Conservation (phyloP, 1,140 invertebrate species). For the Nasonia longicornis region DNA sequence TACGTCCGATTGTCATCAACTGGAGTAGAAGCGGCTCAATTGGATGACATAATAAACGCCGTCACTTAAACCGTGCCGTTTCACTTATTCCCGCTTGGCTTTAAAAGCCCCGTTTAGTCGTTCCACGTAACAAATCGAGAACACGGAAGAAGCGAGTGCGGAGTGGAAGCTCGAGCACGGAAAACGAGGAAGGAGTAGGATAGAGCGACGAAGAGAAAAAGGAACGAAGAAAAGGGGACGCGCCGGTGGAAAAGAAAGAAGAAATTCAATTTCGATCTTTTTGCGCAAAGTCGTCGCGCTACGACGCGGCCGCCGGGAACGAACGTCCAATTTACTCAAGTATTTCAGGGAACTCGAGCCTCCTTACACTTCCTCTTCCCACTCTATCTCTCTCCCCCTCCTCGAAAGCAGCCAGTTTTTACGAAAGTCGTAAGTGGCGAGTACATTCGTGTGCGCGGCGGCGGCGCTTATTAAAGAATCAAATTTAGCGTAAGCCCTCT, state of each 20-base stretch:
- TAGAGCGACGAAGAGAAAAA: neutral
- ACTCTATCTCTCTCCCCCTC: neutral
- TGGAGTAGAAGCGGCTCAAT: slow-evolving; percentile 39
- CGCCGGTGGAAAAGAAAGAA: slow-evolving; percentile 11
- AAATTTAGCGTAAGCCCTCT: neutral
- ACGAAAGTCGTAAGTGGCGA: slow-evolving; percentile 40
- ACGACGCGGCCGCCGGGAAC: slow-evolving; percentile 14
- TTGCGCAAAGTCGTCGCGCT: slow-evolving; percentile 41
- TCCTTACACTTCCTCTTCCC: slow-evolving; percentile 10
- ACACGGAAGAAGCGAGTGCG: neutral
- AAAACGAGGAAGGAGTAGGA: neutral
- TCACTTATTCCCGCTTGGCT: slow-evolving; percentile 31
- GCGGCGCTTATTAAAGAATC: slow-evolving; percentile 44
- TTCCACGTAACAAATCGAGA: slow-evolving; percentile 40
- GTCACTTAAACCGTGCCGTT: slow-evolving; percentile 36
- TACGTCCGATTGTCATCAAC: slow-evolving; percentile 42
- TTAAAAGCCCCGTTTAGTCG: slow-evolving; percentile 27
- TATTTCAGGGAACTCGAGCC: slow-evolving; percentile 43
- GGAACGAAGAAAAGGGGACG: neutral
- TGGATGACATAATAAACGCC: slow-evolving; percentile 46
- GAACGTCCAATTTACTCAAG: slow-evolving; percentile 48
- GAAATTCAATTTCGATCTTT: slow-evolving; percentile 48
- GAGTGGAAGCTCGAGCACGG: neutral
- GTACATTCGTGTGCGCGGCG: slow-evolving; percentile 28
- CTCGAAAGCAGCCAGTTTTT: slow-evolving; percentile 35